Conservation (phyloP, 2,797 vertebrate species). For the Margarornis squamiger region DNA sequence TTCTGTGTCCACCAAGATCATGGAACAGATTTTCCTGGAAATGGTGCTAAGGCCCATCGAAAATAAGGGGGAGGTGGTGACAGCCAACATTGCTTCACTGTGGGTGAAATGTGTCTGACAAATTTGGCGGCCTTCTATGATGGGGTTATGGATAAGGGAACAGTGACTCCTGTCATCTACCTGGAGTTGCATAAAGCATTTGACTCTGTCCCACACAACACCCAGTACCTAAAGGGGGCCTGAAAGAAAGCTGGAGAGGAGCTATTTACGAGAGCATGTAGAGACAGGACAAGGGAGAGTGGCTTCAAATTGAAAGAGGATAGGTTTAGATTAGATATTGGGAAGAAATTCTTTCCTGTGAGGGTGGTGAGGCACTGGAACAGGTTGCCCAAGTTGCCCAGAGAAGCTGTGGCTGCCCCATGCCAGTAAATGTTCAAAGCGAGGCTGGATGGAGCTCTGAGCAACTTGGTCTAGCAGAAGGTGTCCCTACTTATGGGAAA, state of each 20-base stretch:
- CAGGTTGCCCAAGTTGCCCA: background rate
- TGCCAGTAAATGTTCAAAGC: background rate
- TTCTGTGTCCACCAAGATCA: background rate
- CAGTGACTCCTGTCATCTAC: background rate
- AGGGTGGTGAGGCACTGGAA: background rate
- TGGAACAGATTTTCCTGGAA: background rate
- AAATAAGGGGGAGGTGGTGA: background rate
- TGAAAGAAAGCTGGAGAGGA: background rate
- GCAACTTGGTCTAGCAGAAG: background rate
- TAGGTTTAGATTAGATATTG: background rate
- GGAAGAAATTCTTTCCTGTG: background rate
- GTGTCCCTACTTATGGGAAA: background rate
- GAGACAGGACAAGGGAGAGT: background rate
- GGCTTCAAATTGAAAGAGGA: background rate
- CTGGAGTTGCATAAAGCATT: background rate
- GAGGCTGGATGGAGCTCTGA: accelerated
- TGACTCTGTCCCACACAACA: background rate
- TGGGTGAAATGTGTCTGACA: background rate
- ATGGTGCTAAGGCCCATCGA: background rate
- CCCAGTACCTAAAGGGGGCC: background rate
- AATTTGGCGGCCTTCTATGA: background rate
- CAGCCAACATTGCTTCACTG: background rate
- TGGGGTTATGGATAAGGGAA: background rate
- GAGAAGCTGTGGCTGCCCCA: background rate
- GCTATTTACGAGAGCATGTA: background rate